These are phyloP conservation scores for Drosophila meridionalis DNA, from an alignment of 2,888 invertebrate genomes.

Conservation along the genomic window DNA sequence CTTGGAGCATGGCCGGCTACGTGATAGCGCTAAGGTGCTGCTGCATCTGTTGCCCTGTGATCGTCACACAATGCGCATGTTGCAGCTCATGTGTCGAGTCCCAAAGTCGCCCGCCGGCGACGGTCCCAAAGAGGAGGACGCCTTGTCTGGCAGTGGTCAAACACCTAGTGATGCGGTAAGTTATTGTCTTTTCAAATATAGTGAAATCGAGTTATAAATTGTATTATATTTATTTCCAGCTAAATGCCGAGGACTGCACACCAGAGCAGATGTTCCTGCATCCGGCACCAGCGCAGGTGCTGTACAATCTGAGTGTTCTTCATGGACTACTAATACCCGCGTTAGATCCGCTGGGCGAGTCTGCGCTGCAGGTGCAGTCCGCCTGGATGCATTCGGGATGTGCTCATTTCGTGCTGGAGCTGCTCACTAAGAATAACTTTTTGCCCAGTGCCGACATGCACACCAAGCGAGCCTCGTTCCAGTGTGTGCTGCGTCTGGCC, in stretches of 20 bases:
- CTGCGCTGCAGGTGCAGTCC: slow-evolving; percentile 87
- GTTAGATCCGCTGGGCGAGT: slow-evolving; percentile 91
- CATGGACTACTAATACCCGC: slow-evolving; percentile 97
- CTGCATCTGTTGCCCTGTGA: slow-evolving; percentile 85
- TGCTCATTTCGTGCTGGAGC: slow-evolving; percentile 89
- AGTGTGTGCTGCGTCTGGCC: slow-evolving; percentile 94
- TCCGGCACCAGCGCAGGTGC: slow-evolving; percentile 90
- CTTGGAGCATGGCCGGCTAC: slow-evolving; percentile 91
- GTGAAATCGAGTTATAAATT: background rate
- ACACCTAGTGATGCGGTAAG: slow-evolving; percentile 63
- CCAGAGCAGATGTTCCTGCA: slow-evolving; percentile 89
- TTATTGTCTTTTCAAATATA: background rate
- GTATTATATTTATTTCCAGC: slow-evolving; percentile 36
- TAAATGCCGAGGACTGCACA: slow-evolving; percentile 79
- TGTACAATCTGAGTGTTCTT: slow-evolving; percentile 92
- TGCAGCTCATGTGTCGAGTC: slow-evolving; percentile 83
- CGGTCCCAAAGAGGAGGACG: slow-evolving; percentile 55
- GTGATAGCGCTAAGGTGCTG: slow-evolving; percentile 88
- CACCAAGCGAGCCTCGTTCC: slow-evolving; percentile 92
- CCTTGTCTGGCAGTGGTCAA: slow-evolving; percentile 44
- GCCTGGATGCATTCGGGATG: slow-evolving; percentile 88
- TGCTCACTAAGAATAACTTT: slow-evolving; percentile 94
- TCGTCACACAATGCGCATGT: slow-evolving; percentile 84
- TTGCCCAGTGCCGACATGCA: slow-evolving; percentile 91
- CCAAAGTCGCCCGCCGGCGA: slow-evolving; percentile 54